These are phyloP conservation scores for Pinna nobilis DNA, from an alignment of 1,140 invertebrate species.

Conservation along the genomic window DNA sequence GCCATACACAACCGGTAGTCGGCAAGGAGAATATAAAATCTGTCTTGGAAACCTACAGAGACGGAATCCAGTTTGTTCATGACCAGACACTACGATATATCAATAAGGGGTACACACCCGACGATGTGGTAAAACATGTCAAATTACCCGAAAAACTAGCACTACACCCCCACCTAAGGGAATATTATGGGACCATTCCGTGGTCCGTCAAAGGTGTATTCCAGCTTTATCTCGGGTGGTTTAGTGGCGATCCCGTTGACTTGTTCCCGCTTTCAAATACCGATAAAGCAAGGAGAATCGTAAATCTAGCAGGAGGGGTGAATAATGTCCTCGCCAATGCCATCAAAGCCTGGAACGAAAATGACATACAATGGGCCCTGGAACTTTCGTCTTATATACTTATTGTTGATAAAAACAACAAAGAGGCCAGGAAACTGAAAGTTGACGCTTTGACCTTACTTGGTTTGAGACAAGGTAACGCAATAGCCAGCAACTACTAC, in stretches of 20 bases:
- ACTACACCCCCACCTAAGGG: constrained; percentile 39
- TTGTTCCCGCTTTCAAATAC: constrained; percentile 47
- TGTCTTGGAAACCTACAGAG: constrained; percentile 48
- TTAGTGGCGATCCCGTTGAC: constrained; percentile 53
- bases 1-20: constrained; percentile 49
- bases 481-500: constrained; percentile 51
- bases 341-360: constrained; percentile 41
- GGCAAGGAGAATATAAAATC: constrained; percentile 39
- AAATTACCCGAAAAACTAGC: constrained; percentile 41
- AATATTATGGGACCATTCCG: constrained; percentile 52
- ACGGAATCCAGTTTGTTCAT: constrained; percentile 56
- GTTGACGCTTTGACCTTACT: constrained; percentile 33
- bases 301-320: constrained; percentile 41
- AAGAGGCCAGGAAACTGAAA: constrained; percentile 38
- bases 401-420: constrained; percentile 32
- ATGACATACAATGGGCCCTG: constrained; percentile 56
- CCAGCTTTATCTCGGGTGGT: constrained; percentile 57
- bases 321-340: constrained; percentile 20
- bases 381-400: constrained; percentile 43
- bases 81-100: constrained; percentile 50
- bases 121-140: constrained; percentile 47
- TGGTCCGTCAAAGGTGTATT: constrained; percentile 58
- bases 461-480: constrained; percentile 40
- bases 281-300: constrained; percentile 39
- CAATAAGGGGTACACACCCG: constrained; percentile 48